Base-by-base conservation (phyloP, 2,888 invertebrate genomes). In the Rhodophaea formosa region DNA sequence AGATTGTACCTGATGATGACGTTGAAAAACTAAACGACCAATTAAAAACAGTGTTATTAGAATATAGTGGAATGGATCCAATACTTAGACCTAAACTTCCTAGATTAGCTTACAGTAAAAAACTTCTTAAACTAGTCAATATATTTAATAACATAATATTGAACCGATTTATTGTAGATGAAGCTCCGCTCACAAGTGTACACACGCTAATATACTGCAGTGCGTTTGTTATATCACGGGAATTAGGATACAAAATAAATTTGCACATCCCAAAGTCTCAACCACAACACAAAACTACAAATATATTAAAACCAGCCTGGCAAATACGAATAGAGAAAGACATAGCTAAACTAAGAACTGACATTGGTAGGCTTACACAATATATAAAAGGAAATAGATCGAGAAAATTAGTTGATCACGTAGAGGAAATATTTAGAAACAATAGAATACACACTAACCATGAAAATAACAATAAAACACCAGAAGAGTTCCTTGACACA, bases 331-430 rank as follows among this genome's bases (percentile, higher is more conserved):
- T 63, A 57, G 61, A 64, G 57, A 60, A 51, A 17, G 62, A 64
- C 15, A 63, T 64, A 15, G 14, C 42, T 45, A 35, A 58, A 49
- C n/a, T 63, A n/a, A 63, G 66, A 59, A 53, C 53, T 16, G 61
- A 67, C 45, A 45, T 51, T 30, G 64, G 64, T 16, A 61, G 58
- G 55, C n/a, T 67, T 1, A 62, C 64, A 3, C 64, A 67, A 39
- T 64, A 64, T 39, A 62, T 59, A 14, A 60, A 60, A 6, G 55
- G 49, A 10, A 67, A 62, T 53, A 64, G 62, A 51, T 58, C 62
- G 7, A 23, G 16, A 17, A 63, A 62, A 30, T n/a, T 64, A 49
- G 51, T 60, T 0, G 47, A 58, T 12, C 45, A n/a, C 42, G 61
- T 63, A 14, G 35, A 62, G 29, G 2, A 16, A 30, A 61, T 63